phyloP scores from a whole-genome alignment of 2,888 invertebrate species.

The Dyspetes luteomarginatus region DNA sequence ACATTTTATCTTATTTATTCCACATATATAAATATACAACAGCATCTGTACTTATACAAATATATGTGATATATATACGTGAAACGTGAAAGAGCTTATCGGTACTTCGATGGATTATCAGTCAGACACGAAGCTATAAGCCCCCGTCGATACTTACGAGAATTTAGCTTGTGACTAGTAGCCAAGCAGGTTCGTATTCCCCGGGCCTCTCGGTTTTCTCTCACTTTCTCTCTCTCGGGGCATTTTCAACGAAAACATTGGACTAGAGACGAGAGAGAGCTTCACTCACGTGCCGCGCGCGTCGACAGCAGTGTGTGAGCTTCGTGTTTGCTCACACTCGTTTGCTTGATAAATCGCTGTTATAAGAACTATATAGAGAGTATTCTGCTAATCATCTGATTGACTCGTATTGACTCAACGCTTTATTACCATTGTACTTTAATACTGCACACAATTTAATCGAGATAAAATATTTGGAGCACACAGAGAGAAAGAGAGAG shows the following conservation, averaged over 20 bases:
- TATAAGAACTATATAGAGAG: too few relatives aligned
- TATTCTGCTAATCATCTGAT: slow-evolving; percentile 25
- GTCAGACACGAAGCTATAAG: slow-evolving; percentile 32
- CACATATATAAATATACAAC: background rate
- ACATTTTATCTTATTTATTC: background rate
- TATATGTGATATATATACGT: background rate
- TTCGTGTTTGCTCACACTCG: background rate
- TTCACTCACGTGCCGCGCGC: slow-evolving; percentile 44
- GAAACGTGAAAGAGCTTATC: slow-evolving; percentile 6
- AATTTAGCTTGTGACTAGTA: slow-evolving; percentile 15
- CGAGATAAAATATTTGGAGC: slow-evolving; percentile 21
- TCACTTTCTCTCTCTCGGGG: too few relatives aligned
- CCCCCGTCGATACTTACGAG: background rate
- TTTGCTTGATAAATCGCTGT: background rate
- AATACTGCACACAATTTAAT: slow-evolving; percentile 39
- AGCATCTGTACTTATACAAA: background rate
- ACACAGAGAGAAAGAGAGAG: slow-evolving; percentile 5
- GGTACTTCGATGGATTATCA: slow-evolving; percentile 23
- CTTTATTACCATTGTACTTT: slow-evolving; percentile 27
- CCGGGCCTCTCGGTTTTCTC: slow-evolving; percentile 31
- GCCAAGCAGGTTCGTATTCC: slow-evolving; percentile 9
- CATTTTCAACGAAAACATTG: too few relatives aligned
- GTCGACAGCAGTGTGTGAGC: slow-evolving; percentile 7
- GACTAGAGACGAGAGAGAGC: background rate
- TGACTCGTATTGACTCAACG: slow-evolving; percentile 49